phyloP scores from a whole-genome alignment of 2,797 vertebrate species.

The Thalassophryne amazonica region DNA sequence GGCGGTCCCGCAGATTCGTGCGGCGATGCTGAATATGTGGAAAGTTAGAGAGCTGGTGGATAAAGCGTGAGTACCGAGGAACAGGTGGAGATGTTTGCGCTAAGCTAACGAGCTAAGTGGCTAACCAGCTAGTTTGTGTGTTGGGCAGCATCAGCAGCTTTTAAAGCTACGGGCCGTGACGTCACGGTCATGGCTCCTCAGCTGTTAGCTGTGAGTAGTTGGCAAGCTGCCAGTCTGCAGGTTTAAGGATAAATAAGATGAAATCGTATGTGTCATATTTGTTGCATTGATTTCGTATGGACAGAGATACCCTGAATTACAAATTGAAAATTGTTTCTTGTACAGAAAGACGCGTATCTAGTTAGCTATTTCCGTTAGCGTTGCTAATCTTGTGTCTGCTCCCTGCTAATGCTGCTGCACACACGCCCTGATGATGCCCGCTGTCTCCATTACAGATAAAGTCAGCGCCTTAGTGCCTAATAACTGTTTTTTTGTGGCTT shows the following conservation, averaged over 20 bases:
- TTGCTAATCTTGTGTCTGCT: constrained; percentile 35
- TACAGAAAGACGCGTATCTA: background rate
- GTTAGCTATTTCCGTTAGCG: constrained; percentile 50
- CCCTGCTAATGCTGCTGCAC: constrained; percentile 29
- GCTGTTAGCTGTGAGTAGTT: constrained; percentile 57
- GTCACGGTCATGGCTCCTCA: constrained; percentile 66
- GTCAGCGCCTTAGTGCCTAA: background rate
- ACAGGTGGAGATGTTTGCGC: constrained; percentile 17
- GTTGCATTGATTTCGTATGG: rapidly evolving
- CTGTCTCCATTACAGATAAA: background rate
- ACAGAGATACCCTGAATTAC: rapidly evolving
- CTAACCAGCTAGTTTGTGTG: constrained; percentile 30
- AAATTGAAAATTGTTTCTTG: background rate
- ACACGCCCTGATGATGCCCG: constrained; percentile 21
- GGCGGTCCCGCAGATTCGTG: constrained; percentile 63
- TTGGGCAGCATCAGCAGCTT: constrained; percentile 52
- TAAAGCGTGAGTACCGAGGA: constrained; percentile 92
- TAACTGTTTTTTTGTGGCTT: background rate
- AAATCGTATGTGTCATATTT: background rate
- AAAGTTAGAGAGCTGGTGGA: constrained; percentile 97
- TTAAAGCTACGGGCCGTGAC: constrained; percentile 60
- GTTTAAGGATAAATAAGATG: background rate
- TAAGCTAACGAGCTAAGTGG: constrained; percentile 35
- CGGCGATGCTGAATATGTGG: constrained; percentile 95
- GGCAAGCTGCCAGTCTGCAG: constrained; percentile 47